These are phyloP conservation scores for Drosophila paranaensis DNA, from an alignment of 2,888 invertebrate genomes.

Conservation along the genomic window DNA sequence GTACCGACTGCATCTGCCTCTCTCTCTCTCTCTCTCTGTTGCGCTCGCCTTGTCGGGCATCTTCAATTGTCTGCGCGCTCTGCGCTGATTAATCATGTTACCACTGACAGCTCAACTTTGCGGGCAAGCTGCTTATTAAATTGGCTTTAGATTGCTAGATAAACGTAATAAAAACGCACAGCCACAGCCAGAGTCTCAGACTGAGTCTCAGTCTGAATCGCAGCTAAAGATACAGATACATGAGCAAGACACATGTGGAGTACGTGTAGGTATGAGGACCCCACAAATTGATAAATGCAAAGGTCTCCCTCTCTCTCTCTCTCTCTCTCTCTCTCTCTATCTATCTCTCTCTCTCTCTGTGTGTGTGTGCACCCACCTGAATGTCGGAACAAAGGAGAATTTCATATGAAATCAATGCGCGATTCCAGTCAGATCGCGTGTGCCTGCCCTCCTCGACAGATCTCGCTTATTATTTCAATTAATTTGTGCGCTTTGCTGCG, in stretches of 20 bases:
- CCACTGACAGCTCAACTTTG: constrained; percentile 79
- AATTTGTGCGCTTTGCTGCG: constrained; percentile 67
- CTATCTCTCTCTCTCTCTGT: constrained; percentile 21
- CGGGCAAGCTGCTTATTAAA: constrained; percentile 75
- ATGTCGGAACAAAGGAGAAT: constrained; percentile 43
- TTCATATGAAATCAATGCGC: constrained; percentile 62
- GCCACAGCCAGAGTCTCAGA: constrained; percentile 10
- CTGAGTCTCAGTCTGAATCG: not conserved
- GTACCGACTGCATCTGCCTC: constrained; percentile 19
- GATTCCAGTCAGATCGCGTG: constrained; percentile 71
- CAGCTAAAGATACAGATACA: constrained; percentile 20
- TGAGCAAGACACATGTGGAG: constrained; percentile 18
- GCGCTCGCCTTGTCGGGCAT: constrained; percentile 37
- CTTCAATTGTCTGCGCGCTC: constrained; percentile 65
- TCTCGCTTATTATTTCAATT: constrained; percentile 76
- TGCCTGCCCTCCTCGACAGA: constrained; percentile 36
- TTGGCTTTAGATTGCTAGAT: constrained; percentile 78
- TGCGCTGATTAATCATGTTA: constrained; percentile 77
- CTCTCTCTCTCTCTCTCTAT: constrained; percentile 39
- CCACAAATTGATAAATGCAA: constrained; percentile 77
- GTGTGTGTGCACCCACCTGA: constrained; percentile 63
- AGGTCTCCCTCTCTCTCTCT: constrained; percentile 28
- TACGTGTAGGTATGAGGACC: constrained; percentile 77
- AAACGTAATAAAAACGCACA: constrained; percentile 58
- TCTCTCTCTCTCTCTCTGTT: no score